Conservation (phyloP, 1,140 invertebrate species). For the Pseudomyrmex pallidus region DNA sequence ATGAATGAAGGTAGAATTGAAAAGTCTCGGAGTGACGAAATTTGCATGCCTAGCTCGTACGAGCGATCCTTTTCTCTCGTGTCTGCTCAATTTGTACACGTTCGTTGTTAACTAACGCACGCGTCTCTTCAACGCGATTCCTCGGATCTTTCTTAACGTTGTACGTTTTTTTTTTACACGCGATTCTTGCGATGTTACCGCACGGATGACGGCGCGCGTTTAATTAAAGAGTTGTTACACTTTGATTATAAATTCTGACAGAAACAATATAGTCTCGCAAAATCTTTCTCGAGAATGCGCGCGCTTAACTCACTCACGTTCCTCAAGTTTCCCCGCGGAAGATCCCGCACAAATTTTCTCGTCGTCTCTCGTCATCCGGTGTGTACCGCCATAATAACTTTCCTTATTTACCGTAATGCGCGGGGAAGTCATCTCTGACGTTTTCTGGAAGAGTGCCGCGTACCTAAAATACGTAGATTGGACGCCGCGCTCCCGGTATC, state of each 20-base stretch:
- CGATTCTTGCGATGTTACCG: no score
- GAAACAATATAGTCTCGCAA: neutral
- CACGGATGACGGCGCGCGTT: no score
- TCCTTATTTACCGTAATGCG: constrained; percentile 41
- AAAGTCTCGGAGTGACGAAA: constrained; percentile 65
- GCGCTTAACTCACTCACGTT: neutral
- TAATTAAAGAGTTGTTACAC: no score
- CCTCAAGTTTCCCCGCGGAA: neutral
- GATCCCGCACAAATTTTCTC: neutral
- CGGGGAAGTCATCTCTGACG: constrained; percentile 49
- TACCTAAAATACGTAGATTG: constrained; percentile 62
- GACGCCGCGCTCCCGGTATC: constrained; percentile 17
- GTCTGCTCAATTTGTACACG: constrained; percentile 54
- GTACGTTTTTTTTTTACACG: no score
- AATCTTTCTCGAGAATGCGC: neutral
- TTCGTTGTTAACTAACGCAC: constrained; percentile 35
- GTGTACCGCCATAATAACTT: constrained; percentile 40
- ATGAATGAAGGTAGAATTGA: constrained; percentile 70
- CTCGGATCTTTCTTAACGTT: constrained; percentile 18
- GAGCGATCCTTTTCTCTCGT: constrained; percentile 64
- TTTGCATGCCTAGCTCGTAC: constrained; percentile 65
- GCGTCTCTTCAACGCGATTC: neutral
- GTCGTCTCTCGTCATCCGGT: neutral
- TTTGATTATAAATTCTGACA: neutral
- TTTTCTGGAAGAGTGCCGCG: constrained; percentile 39